Percentiles rank a stretch among this genome's conserved stretches.
Evolutionary conservation across 2,797 vertebrate genomes (phyloP).

Genomic region (Vipera latastei): DNA sequence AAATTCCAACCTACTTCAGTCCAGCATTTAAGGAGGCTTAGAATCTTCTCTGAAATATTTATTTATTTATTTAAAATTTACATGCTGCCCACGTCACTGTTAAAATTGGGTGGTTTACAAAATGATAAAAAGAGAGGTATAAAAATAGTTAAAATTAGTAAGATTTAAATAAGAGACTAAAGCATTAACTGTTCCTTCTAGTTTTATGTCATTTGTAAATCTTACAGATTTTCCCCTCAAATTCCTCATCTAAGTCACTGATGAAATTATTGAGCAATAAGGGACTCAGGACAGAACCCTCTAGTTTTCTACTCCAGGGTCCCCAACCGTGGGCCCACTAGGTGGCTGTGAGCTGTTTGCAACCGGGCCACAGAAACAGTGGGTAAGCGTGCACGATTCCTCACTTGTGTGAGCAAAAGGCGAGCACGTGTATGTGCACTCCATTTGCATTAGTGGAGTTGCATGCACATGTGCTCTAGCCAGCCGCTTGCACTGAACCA

Average conservation of each 20-base stretch:
- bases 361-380: no score
- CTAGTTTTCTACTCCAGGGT: not conserved
- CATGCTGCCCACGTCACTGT: not conserved
- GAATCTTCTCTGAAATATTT: not conserved
- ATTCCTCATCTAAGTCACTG: not conserved
- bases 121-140: not conserved
- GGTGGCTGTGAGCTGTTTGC: no score
- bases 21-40: not conserved
- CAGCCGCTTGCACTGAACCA: no score
- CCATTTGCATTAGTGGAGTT: no score
- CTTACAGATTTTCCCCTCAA: not conserved
- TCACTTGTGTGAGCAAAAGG: no score
- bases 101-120: not conserved
- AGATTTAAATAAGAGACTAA: not conserved
- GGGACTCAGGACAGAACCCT: not conserved
- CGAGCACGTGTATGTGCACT: no score
- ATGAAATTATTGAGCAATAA: not conserved
- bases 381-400: no score
- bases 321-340: no score
- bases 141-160: not conserved
- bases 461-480: no score
- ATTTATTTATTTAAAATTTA: not conserved
- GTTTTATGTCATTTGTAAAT: not conserved
- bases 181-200: not conserved
- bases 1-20: not conserved